Percentiles rank a stretch among this genome's conserved stretches.
Conservation (phyloP, 2,888 invertebrate species). For the Hypsopygia costalis region DNA sequence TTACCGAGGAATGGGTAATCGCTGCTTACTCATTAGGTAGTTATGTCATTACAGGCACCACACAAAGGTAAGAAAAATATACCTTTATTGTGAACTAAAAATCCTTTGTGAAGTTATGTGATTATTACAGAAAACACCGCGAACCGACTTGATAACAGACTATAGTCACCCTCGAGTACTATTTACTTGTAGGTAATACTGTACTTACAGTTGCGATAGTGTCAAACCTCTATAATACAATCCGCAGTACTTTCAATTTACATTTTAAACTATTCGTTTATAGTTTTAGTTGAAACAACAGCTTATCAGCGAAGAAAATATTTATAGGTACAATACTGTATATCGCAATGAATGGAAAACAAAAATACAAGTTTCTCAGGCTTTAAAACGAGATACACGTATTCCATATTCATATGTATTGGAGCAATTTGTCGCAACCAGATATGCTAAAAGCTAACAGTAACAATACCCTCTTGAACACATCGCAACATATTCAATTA, state of each 20-base stretch:
- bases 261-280: conserved; percentile 7
- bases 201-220: no score
- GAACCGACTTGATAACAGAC: conserved; percentile 22
- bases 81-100: conserved; percentile 38
- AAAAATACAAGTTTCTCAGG: conserved; percentile 3
- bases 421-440: conserved; percentile 58
- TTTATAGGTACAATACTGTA: conserved; percentile 11
- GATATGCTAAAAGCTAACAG: conserved; percentile 57
- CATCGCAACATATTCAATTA: conserved; percentile 74
- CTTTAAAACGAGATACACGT: conserved; percentile 1
- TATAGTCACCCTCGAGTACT: no score
- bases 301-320: conserved; percentile 14
- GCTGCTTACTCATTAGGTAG: conserved; percentile 41
- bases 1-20: conserved; percentile 32
- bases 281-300: background rate
- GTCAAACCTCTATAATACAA: conserved; percentile 8
- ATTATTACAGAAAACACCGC: conserved; percentile 7
- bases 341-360: conserved; percentile 9
- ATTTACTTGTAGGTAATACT: no score
- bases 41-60: conserved; percentile 33
- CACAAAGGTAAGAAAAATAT: conserved; percentile 25
- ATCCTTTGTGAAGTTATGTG: conserved; percentile 19
- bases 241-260: conserved; percentile 12
- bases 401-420: conserved; percentile 29
- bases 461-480: conserved; percentile 71